Evolutionary conservation across 2,797 vertebrate species (phyloP).

Genomic region (Phaenicophaeus curvirostris): DNA sequence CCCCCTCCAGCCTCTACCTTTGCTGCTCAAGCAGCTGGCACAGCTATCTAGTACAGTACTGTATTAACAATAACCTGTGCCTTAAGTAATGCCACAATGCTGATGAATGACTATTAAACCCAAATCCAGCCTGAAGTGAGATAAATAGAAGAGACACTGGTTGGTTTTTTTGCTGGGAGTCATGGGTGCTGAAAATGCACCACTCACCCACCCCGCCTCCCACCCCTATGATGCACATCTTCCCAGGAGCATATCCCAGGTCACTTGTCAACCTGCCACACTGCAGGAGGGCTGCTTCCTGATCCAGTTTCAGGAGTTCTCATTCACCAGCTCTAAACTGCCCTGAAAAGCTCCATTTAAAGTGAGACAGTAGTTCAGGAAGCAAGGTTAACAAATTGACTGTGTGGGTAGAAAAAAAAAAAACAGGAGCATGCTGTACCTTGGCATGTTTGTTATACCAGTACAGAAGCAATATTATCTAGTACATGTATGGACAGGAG

Average conservation of each 20-base stretch:
- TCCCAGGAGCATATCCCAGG: slow-evolving; percentile 4
- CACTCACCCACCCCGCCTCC: no score
- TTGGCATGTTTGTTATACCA: neutral
- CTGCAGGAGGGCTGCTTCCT: neutral
- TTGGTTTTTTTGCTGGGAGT: neutral
- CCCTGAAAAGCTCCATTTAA: neutral
- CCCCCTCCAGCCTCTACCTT: neutral
- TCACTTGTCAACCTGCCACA: neutral
- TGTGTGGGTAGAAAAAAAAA: neutral
- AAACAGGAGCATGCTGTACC: neutral
- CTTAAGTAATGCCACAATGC: neutral
- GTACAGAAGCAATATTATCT: neutral
- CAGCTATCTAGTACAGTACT: neutral
- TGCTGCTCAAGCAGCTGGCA: neutral
- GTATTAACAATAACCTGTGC: neutral
- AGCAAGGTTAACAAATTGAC: neutral
- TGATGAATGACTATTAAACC: neutral
- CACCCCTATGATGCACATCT: neutral
- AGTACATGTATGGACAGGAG: neutral
- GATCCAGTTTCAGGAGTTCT: neutral
- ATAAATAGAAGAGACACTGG: neutral
- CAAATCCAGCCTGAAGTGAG: neutral
- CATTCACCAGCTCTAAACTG: slow-evolving; percentile 16
- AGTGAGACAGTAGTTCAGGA: neutral
- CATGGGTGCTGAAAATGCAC: neutral